Percentiles rank a stretch among this genome's conserved stretches.
Conservation (phyloP, 92 coral and sea anemone genomes). For the Zoanthus sansibaricus region DNA sequence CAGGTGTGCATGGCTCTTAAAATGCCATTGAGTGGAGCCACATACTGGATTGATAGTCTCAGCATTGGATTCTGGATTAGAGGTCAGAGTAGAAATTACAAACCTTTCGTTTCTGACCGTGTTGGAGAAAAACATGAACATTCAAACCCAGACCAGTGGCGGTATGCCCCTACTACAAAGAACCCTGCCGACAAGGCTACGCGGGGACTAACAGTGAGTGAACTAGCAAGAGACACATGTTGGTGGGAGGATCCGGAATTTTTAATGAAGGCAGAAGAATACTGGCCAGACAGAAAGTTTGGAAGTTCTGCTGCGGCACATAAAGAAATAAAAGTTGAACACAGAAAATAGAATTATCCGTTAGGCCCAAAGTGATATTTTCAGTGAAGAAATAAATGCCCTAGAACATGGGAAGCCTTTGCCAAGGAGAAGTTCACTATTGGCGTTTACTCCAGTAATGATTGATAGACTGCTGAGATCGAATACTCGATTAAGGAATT, state of each 20-base stretch:
- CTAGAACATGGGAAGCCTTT: constrained; percentile 31
- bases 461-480: constrained; percentile 42
- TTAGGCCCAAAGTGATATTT: constrained; percentile 60
- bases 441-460: not conserved
- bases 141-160: not conserved
- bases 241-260: not conserved
- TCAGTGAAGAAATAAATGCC: constrained; percentile 61
- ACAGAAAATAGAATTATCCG: constrained; percentile 54
- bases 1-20: not conserved
- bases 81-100: constrained; percentile 40
- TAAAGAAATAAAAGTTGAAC: not conserved
- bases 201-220: not conserved
- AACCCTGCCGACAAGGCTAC: not conserved
- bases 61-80: constrained; percentile 49
- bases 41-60: constrained; percentile 53
- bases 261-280: too few species aligned
- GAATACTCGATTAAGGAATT: constrained; percentile 46
- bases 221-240: not conserved
- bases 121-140: not conserved
- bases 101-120: too few species aligned
- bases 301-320: not conserved
- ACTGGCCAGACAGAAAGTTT: not conserved
- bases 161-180: not conserved
- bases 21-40: not conserved
- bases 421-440: constrained; percentile 54